Percentiles rank a stretch among this genome's conserved stretches.
These are phyloP conservation scores for Thaleichthys pacificus DNA, from an alignment of 2,797 vertebrate species.

Conservation along the genomic window DNA sequence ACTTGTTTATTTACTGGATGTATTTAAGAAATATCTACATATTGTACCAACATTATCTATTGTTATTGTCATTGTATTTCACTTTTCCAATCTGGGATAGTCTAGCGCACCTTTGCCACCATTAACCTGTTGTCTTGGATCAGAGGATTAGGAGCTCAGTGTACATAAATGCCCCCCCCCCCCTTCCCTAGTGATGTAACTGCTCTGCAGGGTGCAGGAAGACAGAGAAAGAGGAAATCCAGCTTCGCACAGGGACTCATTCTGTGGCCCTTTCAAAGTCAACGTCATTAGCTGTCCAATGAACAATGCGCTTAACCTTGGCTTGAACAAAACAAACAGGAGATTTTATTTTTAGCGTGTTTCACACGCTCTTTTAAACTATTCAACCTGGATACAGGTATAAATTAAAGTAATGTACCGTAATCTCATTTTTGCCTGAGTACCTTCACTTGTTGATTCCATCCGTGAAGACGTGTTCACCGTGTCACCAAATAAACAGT, in stretches of 20 bases:
- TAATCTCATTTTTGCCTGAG: not conserved
- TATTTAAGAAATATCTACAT: not conserved
- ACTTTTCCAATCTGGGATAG: not conserved
- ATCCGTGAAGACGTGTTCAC: constrained; percentile 83
- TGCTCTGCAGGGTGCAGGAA: not conserved
- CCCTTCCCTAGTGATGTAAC: not conserved
- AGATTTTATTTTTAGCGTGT: not conserved
- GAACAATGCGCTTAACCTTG: not conserved
- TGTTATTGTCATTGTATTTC: not conserved
- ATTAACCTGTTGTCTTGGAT: constrained; percentile 15
- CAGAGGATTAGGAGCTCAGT: constrained; percentile 24
- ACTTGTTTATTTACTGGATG: not conserved
- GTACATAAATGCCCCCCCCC: constrained; percentile 12
- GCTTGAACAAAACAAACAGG: not conserved
- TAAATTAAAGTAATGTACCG: no score
- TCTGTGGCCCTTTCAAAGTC: constrained; percentile 2
- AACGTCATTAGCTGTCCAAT: constrained; percentile 15
- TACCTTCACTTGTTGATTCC: constrained; percentile 83
- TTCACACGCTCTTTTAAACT: not conserved
- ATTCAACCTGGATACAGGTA: constrained; percentile 3
- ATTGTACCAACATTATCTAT: not conserved
- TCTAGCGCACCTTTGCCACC: not conserved
- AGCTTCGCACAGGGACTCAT: constrained; percentile 14
- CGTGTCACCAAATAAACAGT: constrained; percentile 82
- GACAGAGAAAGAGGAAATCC: constrained; percentile 21